A percentile compares a stretch with the other conserved stretches of the same genome.
These are phyloP conservation scores for Branchinecta lynchi DNA, from an alignment of 1,140 invertebrate species.

Conservation along the genomic window DNA sequence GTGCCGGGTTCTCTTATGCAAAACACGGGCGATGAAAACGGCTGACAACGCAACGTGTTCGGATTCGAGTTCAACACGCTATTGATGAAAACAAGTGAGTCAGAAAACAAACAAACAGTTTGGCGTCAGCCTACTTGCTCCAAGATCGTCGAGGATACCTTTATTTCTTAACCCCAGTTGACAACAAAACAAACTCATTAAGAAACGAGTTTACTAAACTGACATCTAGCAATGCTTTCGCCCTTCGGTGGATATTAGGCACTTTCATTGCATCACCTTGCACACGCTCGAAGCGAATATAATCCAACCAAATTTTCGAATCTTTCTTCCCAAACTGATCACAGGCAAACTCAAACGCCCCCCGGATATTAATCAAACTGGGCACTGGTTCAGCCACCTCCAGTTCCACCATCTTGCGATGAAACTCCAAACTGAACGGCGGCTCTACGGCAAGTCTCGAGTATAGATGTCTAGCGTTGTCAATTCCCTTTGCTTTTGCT, in stretches of 20 bases:
- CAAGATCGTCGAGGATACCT: not conserved
- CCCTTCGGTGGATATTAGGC: slow-evolving; percentile 34
- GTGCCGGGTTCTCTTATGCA: no score
- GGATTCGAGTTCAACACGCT: no score
- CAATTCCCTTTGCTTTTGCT: slow-evolving; percentile 27
- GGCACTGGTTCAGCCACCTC: slow-evolving; percentile 29
- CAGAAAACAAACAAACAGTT: no score
- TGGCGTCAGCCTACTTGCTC: no score
- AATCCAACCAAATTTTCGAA: slow-evolving; percentile 41
- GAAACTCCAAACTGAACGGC: slow-evolving; percentile 35
- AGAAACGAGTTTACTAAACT: slow-evolving; percentile 29
- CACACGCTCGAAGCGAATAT: slow-evolving; percentile 39
- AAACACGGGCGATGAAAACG: no score
- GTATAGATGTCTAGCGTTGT: slow-evolving; percentile 33
- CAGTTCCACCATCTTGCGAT: slow-evolving; percentile 37
- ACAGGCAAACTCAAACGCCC: slow-evolving; percentile 33
- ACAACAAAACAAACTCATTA: slow-evolving; percentile 14
- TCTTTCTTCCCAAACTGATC: slow-evolving; percentile 37
- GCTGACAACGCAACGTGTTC: no score
- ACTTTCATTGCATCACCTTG: slow-evolving; percentile 33
- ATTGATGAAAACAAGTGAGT: no score
- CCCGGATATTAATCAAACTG: slow-evolving; percentile 25
- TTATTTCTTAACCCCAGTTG: not conserved
- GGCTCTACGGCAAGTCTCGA: slow-evolving; percentile 29
- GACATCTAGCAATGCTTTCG: slow-evolving; percentile 34